Evolutionary conservation across 2,113 vertebrate species (phyloP).

Genomic region (Scatophagus argus): DNA sequence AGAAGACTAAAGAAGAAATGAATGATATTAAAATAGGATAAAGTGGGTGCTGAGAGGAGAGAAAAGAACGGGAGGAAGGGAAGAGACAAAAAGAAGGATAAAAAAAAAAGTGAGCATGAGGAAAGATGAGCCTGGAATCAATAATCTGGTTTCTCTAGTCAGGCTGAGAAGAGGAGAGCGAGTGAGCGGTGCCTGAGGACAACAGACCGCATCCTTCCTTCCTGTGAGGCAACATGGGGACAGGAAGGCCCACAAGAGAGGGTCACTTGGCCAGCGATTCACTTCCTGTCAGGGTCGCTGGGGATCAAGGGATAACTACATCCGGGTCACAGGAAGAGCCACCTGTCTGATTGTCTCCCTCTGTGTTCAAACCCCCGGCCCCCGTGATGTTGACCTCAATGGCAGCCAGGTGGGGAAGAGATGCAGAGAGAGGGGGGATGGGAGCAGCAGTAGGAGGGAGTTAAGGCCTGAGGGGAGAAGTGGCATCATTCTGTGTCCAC

Average conservation of each 20-base stretch:
- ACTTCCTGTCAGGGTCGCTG: conserved; percentile 72
- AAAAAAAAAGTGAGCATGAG: conserved; percentile 40
- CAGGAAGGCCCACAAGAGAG: conserved; percentile 82
- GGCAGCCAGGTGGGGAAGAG: conserved; percentile 68
- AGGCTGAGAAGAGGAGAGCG: conserved; percentile 68
- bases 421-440: conserved; percentile 8
- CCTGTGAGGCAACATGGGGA: conserved; percentile 80
- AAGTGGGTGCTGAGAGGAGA: conserved; percentile 57
- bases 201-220: conserved; percentile 91
- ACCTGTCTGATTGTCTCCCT: conserved; percentile 74
- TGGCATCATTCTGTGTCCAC: conserved; percentile 22
- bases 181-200: conserved; percentile 83
- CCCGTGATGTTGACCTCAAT: conserved; percentile 52
- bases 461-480: conserved; percentile 6
- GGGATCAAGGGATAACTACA: conserved; percentile 81
- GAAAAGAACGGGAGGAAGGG: conserved; percentile 56
- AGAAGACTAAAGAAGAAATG: conserved; percentile 40
- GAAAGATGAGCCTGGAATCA: conserved; percentile 88
- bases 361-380: conserved; percentile 3
- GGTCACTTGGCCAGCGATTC: conserved; percentile 82
- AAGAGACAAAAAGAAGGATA: conserved; percentile 37
- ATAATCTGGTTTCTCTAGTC: conserved; percentile 82
- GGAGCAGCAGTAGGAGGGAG: background rate
- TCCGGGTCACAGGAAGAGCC: conserved; percentile 76
- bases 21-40: conserved; percentile 53